Conservation (phyloP, 2,113 vertebrate genomes). For the Oncorhynchus masou region DNA sequence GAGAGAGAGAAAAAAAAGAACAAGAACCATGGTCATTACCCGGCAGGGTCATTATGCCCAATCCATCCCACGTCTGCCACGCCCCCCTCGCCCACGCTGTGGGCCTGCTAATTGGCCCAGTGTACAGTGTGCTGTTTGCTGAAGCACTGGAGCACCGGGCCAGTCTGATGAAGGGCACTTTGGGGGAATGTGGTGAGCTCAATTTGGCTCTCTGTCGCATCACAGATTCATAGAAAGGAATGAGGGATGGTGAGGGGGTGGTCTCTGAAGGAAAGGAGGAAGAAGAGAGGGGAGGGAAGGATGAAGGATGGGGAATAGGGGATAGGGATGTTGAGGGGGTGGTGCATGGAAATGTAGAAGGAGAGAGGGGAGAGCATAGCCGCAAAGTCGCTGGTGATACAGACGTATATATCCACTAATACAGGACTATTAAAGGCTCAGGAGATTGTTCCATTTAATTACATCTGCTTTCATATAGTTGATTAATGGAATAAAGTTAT, state of each 20-base stretch:
- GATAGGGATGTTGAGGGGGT: too few relatives aligned
- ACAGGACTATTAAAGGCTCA: too few relatives aligned
- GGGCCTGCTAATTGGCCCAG: conserved; percentile 72
- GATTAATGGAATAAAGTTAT: too few relatives aligned
- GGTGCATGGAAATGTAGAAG: too few relatives aligned
- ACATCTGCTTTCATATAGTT: too few relatives aligned
- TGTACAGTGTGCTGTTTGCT: conserved; percentile 66
- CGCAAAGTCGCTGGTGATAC: too few relatives aligned
- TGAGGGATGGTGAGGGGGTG: conserved; percentile 11
- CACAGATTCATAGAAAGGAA: conserved; percentile 48
- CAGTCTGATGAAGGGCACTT: conserved; percentile 67
- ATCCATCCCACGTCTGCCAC: conserved; percentile 65
- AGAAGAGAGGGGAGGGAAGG: too few relatives aligned
- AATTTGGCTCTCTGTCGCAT: conserved; percentile 45
- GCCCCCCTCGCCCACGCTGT: conserved; percentile 56
- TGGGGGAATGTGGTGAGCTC: conserved; percentile 60
- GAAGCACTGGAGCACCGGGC: conserved; percentile 47
- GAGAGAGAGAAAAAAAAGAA: too few relatives aligned
- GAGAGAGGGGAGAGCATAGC: too few relatives aligned
- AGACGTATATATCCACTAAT: too few relatives aligned
- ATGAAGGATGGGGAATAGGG: too few relatives aligned
- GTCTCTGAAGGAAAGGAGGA: not conserved
- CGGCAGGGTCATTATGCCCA: conserved; percentile 65
- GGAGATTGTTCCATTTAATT: too few relatives aligned
- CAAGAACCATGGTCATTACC: conserved; percentile 56